Evolutionary conservation across 2,888 invertebrate species (phyloP).

Genomic region (Mythimna lalbum): DNA sequence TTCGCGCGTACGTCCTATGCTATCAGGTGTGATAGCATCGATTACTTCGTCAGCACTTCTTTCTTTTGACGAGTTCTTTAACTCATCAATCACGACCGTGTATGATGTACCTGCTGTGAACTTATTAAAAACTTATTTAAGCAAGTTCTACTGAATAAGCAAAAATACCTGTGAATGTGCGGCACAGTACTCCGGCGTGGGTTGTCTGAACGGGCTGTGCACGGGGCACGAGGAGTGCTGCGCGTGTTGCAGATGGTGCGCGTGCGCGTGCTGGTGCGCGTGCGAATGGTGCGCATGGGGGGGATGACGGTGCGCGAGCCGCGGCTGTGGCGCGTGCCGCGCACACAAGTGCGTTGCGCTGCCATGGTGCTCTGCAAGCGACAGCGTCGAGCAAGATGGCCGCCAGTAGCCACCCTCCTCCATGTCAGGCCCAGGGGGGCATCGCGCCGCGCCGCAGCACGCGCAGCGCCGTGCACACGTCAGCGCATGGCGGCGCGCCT

Average conservation of each 20-base stretch:
- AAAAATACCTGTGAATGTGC: slow-evolving; percentile 85
- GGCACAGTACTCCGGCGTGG: slow-evolving; percentile 87
- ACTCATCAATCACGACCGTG: slow-evolving; percentile 41
- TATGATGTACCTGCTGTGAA: background rate
- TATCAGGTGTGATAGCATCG: slow-evolving; percentile 55
- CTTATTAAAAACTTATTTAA: background rate
- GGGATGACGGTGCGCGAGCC: slow-evolving; percentile 83
- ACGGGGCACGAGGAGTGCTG: slow-evolving; percentile 92
- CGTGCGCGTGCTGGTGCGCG: slow-evolving; percentile 88
- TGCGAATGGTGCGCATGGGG: slow-evolving; percentile 83
- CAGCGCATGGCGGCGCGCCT: slow-evolving; percentile 89
- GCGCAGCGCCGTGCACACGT: slow-evolving; percentile 90
- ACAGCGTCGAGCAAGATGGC: slow-evolving; percentile 89
- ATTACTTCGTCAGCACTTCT: slow-evolving; percentile 56
- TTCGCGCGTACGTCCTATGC: slow-evolving; percentile 25
- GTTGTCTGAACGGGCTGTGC: slow-evolving; percentile 94
- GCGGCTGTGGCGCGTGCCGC: slow-evolving; percentile 84
- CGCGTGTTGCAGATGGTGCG: slow-evolving; percentile 85
- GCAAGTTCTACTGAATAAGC: slow-evolving; percentile 2
- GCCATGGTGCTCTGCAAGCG: slow-evolving; percentile 88
- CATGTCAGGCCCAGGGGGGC: slow-evolving; percentile 87
- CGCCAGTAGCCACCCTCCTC: slow-evolving; percentile 89
- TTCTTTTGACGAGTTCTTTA: slow-evolving; percentile 22
- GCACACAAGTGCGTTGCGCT: slow-evolving; percentile 87
- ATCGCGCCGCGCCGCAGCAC: slow-evolving; percentile 90